Percentiles rank a stretch among this genome's conserved stretches.
These are phyloP conservation scores for Graptemys geographica DNA, from an alignment of 2,797 vertebrate genomes.

Conservation along the genomic window DNA sequence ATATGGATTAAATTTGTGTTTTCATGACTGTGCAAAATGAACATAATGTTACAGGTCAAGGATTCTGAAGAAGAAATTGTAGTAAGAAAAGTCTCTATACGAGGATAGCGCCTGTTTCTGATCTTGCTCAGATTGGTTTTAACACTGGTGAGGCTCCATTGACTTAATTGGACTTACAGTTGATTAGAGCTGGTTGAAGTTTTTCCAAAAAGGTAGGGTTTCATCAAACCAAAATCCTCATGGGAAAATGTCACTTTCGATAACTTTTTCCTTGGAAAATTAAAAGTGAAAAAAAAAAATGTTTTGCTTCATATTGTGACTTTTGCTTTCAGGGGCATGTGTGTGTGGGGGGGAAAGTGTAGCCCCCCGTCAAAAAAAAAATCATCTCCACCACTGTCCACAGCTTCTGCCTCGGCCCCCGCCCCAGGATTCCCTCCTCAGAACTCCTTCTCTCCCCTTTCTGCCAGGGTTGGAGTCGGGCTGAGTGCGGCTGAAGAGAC, in stretches of 20 bases:
- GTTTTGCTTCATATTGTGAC: not conserved
- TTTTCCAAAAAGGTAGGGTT: not conserved
- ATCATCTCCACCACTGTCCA: no score
- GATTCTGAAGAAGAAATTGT: not conserved
- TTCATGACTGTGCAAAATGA: conserved; percentile 5
- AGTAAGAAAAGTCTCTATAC: not conserved
- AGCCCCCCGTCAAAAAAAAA: no score
- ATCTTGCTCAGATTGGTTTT: not conserved
- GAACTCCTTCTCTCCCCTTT: no score
- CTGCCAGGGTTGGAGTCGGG: no score
- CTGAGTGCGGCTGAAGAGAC: no score
- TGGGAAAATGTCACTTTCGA: not conserved
- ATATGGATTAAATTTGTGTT: not conserved
- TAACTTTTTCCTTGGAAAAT: not conserved
- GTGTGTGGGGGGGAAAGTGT: rapidly evolving
- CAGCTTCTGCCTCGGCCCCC: no score
- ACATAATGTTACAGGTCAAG: not conserved
- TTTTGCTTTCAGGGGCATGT: not conserved
- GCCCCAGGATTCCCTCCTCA: no score
- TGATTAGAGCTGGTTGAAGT: not conserved
- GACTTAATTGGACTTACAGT: not conserved
- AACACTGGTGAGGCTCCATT: not conserved
- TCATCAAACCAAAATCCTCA: not conserved
- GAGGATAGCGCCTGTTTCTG: not conserved
- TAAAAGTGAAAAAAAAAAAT: not conserved